Evolutionary conservation across 2,888 invertebrate species (phyloP).

Genomic region (Amblyjoppa proteus): DNA sequence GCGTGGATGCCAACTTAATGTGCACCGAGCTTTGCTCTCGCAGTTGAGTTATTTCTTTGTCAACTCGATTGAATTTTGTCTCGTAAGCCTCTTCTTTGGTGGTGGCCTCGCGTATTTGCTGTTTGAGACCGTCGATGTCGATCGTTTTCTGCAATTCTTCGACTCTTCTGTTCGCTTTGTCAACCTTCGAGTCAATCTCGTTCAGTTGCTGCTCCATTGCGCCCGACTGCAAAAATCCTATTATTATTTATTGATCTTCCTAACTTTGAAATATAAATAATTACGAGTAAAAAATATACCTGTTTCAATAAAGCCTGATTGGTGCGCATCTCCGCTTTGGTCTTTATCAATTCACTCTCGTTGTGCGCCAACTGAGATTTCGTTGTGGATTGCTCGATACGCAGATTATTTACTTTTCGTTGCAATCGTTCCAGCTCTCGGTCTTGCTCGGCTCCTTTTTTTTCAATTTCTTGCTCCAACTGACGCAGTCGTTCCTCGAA

Average conservation of each 20-base stretch:
- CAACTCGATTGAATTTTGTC: constrained; percentile 87
- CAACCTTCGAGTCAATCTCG: constrained; percentile 80
- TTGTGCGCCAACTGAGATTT: constrained; percentile 89
- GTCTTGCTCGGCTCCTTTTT: constrained; percentile 79
- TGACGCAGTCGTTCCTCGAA: constrained; percentile 72
- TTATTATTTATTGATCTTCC: background rate
- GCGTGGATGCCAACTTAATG: constrained; percentile 88
- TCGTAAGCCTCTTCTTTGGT: constrained; percentile 87
- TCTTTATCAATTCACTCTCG: constrained; percentile 86
- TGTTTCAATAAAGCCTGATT: constrained; percentile 86
- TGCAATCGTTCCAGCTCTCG: constrained; percentile 86
- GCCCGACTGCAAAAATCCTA: constrained; percentile 77
- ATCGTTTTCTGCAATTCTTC: constrained; percentile 81
- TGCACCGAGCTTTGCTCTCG: constrained; percentile 88
- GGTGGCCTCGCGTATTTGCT: constrained; percentile 87
- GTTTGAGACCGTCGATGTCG: constrained; percentile 87
- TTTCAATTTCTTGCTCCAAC: constrained; percentile 75
- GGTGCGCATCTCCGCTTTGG: constrained; percentile 86
- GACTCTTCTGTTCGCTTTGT: constrained; percentile 75
- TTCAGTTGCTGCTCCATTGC: constrained; percentile 85
- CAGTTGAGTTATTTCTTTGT: constrained; percentile 87
- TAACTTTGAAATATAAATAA: background rate
- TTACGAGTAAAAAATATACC: constrained; percentile 27
- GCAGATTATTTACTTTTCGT: constrained; percentile 85
- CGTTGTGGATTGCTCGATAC: constrained; percentile 87